These are phyloP conservation scores for Azorinus chamasolen DNA, from an alignment of 2,888 invertebrate genomes.

Conservation along the genomic window DNA sequence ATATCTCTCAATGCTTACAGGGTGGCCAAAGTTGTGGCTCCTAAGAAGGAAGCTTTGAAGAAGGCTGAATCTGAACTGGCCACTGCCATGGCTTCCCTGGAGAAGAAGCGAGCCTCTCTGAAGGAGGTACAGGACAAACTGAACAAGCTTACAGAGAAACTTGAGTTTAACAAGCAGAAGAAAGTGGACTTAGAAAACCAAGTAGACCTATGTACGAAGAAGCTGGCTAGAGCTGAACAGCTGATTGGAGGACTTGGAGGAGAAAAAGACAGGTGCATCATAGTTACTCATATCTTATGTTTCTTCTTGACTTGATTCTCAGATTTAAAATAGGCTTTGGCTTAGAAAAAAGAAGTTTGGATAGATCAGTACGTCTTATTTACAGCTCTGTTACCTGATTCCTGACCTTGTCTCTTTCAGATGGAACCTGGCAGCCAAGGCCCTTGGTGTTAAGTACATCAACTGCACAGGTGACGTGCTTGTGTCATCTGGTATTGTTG, in stretches of 20 bases:
- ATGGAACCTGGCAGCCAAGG: slow-evolving; percentile 85
- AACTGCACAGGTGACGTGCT: slow-evolving; percentile 90
- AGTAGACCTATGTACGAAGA: slow-evolving; percentile 86
- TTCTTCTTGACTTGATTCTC: background rate
- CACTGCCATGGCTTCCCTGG: slow-evolving; percentile 85
- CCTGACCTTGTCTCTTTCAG: slow-evolving; percentile 71
- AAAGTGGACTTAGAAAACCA: slow-evolving; percentile 86
- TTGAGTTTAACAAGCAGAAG: slow-evolving; percentile 86
- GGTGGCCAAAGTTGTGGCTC: slow-evolving; percentile 87
- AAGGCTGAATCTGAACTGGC: slow-evolving; percentile 85
- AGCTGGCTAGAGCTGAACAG: slow-evolving; percentile 86
- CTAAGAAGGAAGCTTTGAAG: slow-evolving; percentile 86
- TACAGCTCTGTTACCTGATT: too few species aligned
- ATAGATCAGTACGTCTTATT: too few species aligned
- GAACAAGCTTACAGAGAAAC: slow-evolving; percentile 84
- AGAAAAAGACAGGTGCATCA: slow-evolving; percentile 84
- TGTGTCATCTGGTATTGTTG: slow-evolving; percentile 87
- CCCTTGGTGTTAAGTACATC: slow-evolving; percentile 82
- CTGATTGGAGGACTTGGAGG: slow-evolving; percentile 87
- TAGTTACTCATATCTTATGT: background rate
- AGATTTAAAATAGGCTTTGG: background rate
- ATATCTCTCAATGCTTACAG: slow-evolving; percentile 62
- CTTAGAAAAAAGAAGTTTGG: background rate
- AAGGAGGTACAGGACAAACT: slow-evolving; percentile 87
- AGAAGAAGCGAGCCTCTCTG: slow-evolving; percentile 86